phyloP scores from a whole-genome alignment of 2,888 invertebrate species.

The Caenorhabditis wallacei region DNA sequence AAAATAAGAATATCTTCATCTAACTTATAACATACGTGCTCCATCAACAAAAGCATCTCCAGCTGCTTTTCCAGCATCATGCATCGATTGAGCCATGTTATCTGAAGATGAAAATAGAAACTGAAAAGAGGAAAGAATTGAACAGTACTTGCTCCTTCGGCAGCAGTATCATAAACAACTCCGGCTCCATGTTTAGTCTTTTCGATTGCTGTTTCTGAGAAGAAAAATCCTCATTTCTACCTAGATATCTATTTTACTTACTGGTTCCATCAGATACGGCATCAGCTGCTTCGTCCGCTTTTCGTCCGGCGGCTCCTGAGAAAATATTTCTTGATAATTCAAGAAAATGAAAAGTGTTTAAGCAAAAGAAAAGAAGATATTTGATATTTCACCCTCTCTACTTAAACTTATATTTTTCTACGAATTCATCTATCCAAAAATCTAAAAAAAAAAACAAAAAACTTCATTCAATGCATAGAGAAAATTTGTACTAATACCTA shows the following conservation, averaged over 20 bases:
- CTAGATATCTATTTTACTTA: constrained; percentile 1
- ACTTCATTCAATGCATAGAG: constrained; percentile 41
- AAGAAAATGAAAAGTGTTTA: not conserved
- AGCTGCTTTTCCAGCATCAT: constrained; percentile 54
- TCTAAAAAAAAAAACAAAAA: constrained; percentile 21
- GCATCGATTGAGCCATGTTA: constrained; percentile 43
- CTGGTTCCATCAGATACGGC: constrained; percentile 24
- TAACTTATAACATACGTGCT: constrained; percentile 10
- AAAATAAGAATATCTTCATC: too few species aligned
- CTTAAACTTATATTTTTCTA: not conserved
- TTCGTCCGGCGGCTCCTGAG: constrained; percentile 28
- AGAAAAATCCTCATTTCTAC: not conserved
- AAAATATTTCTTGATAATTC: not conserved
- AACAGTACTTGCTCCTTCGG: constrained; percentile 49
- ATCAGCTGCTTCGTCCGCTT: constrained; percentile 18
- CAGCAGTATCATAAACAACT: constrained; percentile 44
- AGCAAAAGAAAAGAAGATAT: not conserved
- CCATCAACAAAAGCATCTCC: constrained; percentile 37
- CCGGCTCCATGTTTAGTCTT: constrained; percentile 46
- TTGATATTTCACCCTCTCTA: constrained; percentile 28
- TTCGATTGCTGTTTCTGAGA: constrained; percentile 31
- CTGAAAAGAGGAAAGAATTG: constrained; percentile 12
- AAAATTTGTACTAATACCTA: constrained; percentile 27
- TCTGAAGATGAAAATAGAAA: constrained; percentile 12
- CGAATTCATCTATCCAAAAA: not conserved